Conservation (phyloP, 1,140 invertebrate genomes). For the Andricus grossulariae region DNA sequence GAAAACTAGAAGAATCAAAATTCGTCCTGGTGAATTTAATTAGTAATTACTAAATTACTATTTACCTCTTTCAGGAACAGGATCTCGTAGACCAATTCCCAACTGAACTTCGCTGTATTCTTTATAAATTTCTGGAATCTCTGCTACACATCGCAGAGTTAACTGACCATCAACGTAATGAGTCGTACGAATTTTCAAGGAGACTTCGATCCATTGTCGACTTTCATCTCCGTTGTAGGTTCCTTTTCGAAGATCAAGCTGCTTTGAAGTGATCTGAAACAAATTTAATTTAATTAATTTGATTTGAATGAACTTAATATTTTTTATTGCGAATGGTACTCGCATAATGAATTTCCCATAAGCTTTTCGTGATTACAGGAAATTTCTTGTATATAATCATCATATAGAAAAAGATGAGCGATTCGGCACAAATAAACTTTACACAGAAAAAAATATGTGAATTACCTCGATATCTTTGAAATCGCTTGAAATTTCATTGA, state of each 20-base stretch:
- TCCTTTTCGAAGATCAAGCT: background rate
- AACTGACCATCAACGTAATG: constrained; percentile 68
- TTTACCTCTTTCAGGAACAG: constrained; percentile 69
- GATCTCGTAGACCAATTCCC: constrained; percentile 60
- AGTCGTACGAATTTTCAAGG: constrained; percentile 58
- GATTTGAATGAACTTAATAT: background rate
- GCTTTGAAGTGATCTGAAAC: background rate
- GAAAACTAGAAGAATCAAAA: background rate
- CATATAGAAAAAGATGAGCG: too few species aligned
- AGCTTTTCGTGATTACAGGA: too few species aligned
- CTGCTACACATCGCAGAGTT: constrained; percentile 66
- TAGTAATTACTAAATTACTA: constrained; percentile 5
- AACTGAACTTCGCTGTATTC: constrained; percentile 62
- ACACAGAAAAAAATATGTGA: too few species aligned
- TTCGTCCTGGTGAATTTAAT: background rate
- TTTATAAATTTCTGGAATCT: constrained; percentile 64
- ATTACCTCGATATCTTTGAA: too few species aligned
- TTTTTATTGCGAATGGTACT: background rate
- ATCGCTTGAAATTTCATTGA: too few species aligned
- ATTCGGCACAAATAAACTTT: too few species aligned
- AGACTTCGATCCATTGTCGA: constrained; percentile 62
- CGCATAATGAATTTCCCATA: background rate
- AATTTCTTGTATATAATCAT: too few species aligned
- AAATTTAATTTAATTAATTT: background rate
- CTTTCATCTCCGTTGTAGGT: constrained; percentile 25